Evolutionary conservation across 2,888 invertebrate species (phyloP).

Genomic region (Scaptomyza reducta): DNA sequence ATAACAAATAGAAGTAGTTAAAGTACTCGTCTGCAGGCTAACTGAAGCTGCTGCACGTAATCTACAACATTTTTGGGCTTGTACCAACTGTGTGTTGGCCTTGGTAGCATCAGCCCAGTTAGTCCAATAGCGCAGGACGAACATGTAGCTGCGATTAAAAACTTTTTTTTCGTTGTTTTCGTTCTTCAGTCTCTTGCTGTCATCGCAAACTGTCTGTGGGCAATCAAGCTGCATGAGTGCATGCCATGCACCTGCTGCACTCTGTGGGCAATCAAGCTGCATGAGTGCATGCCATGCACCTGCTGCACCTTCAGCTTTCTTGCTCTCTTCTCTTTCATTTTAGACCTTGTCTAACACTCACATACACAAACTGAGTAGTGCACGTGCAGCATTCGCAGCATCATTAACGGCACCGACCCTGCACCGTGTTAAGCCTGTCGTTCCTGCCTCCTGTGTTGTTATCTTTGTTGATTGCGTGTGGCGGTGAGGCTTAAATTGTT

Average conservation of each 20-base stretch:
- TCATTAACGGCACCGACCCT: slow-evolving; percentile 63
- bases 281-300: slow-evolving; percentile 67
- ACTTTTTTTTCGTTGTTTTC: slow-evolving; percentile 38
- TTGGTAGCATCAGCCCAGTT: slow-evolving; percentile 15
- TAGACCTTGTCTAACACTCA: slow-evolving; percentile 22
- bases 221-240: slow-evolving; percentile 80
- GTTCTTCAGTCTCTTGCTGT: slow-evolving; percentile 23
- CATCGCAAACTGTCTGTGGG: slow-evolving; percentile 66
- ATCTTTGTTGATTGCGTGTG: slow-evolving; percentile 61
- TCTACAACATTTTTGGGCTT: slow-evolving; percentile 16
- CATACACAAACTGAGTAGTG: background rate
- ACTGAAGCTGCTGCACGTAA: slow-evolving; percentile 5
- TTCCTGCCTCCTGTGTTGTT: slow-evolving; percentile 25
- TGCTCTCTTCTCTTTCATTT: slow-evolving; percentile 10
- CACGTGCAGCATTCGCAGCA: slow-evolving; percentile 55
- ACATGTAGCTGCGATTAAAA: slow-evolving; percentile 56
- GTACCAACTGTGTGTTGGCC: background rate
- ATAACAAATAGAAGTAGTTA: slow-evolving; percentile 10
- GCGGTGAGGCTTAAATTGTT: slow-evolving; percentile 23
- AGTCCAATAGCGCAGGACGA: slow-evolving; percentile 19
- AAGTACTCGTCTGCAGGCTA: slow-evolving; percentile 9
- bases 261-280: slow-evolving; percentile 77
- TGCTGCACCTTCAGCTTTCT: slow-evolving; percentile 32
- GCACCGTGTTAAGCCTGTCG: slow-evolving; percentile 17
- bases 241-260: slow-evolving; percentile 48